Base-by-base conservation (phyloP, 1,140 invertebrate genomes). In the Copidosoma floridanum region DNA sequence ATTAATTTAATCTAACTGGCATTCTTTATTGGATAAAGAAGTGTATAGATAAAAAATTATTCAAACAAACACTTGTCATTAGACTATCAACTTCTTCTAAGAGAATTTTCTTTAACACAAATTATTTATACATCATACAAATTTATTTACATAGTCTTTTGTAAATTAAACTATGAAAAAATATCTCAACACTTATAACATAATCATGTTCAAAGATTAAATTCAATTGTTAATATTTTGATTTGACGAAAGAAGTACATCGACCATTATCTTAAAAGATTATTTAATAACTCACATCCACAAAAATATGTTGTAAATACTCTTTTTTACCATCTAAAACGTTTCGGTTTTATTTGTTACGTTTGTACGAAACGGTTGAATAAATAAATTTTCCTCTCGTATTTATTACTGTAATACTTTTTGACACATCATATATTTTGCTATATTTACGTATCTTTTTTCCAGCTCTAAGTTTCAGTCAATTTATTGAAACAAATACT, bases 111-210 rank as follows among this genome's bases (percentile, higher is more conserved):
- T n/a, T 56, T 56, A 21, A 38, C 32, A 59, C 43, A 50, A 53
- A 53, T 61, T 41, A 56, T 48, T 48, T 27, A 50, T 56, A 24
- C 48, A 55, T 38, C 37, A 50, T 61, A 61, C 29, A 35, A 56
- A 32, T 51, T 47, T 56, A 14, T 55, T 40, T 55, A 6, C 40
- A n/a, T n/a, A n/a, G n/a, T n/a, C n/a, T n/a, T n/a, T n/a, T n/a
- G n/a, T n/a, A n/a, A n/a, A n/a, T n/a, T n/a, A n/a, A n/a, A n/a
- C n/a, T n/a, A 44, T 32, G 26, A 37, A 47, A 47, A 38, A 57
- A 46, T 48, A 48, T 32, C 6, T 29, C 14, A 32, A 48, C n/a
- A 32, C 5, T 20, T 18, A n/a, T n/a, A 48, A 32, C 8, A n/a
- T 26, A 48, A 32, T 18, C 21, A 32, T 20, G 20, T 48, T 32